These are phyloP conservation scores for Athene noctua DNA, from an alignment of 2,113 vertebrate species.

Conservation along the genomic window DNA sequence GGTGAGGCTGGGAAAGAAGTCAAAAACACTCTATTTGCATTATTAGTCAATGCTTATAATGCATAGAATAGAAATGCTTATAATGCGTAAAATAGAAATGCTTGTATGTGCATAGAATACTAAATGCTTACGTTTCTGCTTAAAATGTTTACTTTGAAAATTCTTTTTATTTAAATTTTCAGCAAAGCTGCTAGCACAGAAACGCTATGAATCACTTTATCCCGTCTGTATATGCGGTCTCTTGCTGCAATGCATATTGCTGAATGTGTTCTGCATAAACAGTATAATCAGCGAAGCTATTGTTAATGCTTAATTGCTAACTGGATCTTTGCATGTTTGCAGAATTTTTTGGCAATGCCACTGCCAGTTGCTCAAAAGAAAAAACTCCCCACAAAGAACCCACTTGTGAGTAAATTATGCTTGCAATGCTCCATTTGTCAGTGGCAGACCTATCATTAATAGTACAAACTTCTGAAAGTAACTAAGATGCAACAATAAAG, in stretches of 20 bases:
- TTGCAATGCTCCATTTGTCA: background rate
- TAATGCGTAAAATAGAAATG: background rate
- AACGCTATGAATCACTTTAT: background rate
- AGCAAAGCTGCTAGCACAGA: background rate
- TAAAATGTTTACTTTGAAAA: background rate
- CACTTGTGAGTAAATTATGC: background rate
- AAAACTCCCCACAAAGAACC: background rate
- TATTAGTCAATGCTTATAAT: background rate
- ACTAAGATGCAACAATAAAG: background rate
- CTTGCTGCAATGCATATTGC: background rate
- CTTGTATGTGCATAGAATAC: background rate
- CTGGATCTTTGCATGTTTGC: background rate
- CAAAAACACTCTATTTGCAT: background rate
- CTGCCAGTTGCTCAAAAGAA: background rate
- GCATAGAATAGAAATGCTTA: background rate
- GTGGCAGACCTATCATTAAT: background rate
- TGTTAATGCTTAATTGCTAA: background rate
- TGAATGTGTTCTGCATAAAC: background rate
- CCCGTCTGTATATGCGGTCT: background rate
- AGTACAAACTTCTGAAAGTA: background rate
- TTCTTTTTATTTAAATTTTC: background rate
- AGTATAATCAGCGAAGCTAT: background rate
- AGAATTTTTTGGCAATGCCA: background rate
- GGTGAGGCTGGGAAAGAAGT: fast-evolving
- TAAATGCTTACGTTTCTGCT: background rate